phyloP scores from a whole-genome alignment of 2,113 vertebrate genomes.

The Sminthopsis crassicaudata region DNA sequence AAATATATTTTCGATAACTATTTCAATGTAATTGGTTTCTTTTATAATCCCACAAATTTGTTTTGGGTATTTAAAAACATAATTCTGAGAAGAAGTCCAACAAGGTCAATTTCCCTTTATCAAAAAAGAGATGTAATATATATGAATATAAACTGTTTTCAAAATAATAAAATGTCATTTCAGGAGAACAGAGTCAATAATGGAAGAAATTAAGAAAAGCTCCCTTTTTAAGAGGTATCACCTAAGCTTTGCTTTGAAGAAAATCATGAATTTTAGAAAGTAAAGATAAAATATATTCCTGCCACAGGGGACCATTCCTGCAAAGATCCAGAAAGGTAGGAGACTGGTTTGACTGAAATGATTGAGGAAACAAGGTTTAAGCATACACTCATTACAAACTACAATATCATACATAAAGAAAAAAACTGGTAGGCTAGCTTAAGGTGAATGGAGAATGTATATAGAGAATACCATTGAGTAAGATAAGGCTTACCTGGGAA shows the following conservation, averaged over 20 bases:
- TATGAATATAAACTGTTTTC: too few relatives aligned
- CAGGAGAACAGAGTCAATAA: too few relatives aligned
- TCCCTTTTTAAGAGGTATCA: too few relatives aligned
- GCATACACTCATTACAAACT: neutral
- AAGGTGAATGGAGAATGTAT: neutral
- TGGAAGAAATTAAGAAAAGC: too few relatives aligned
- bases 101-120: too few relatives aligned
- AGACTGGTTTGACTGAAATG: neutral
- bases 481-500: neutral
- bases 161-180: too few relatives aligned
- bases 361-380: neutral
- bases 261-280: neutral
- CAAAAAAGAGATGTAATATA: too few relatives aligned
- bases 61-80: too few relatives aligned
- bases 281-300: neutral
- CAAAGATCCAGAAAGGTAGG: neutral
- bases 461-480: neutral
- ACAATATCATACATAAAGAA: neutral
- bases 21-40: neutral
- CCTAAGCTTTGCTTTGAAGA: too few relatives aligned
- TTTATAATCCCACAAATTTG: too few relatives aligned
- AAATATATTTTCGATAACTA: neutral
- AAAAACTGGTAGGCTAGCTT: neutral
- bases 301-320: neutral
- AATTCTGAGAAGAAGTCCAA: too few relatives aligned